Base-by-base conservation (phyloP, 37 sponge, comb jelly and placozoan species). In the Beroe ovata region DNA sequence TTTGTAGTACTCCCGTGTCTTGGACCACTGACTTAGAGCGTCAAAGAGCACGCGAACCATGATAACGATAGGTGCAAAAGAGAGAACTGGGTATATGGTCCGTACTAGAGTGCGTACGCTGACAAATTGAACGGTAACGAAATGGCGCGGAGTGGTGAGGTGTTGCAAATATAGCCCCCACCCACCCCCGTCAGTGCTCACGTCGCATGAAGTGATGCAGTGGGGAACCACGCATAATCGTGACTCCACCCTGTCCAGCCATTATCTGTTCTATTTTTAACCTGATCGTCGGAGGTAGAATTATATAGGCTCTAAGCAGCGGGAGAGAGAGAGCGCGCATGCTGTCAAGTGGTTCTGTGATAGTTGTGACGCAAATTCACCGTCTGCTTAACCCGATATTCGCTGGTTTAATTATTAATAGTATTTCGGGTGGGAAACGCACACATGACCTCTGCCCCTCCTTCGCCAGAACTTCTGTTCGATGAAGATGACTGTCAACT, bases 1-100 rank as follows among this genome's bases (percentile, higher is more conserved):
- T 37, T 66, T 66, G 36, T 66, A 66, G 69, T 66, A 66, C 35
- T 66, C 69, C 4, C 69, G 33, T 2, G 69, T 66, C 36, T 30
- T 26, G 69, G 69, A 29, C 69, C 69, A 66, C 36, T 66, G 36
- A 30, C 69, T 66, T 18, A 66, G 69, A 1, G 69, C 69, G 16
- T 66, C 69, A 34, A 66, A 29, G 36, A 66, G 16, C 2, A 66
- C 30, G 34, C 69, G 69, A 30, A 66, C 69, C 69, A 66, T 66
- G 69, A 16, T 66, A n/a, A n/a, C n/a, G n/a, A n/a, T n/a, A n/a
- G n/a, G n/a, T n/a, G n/a, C n/a, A n/a, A n/a, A n/a, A n/a, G n/a
- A n/a, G n/a, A n/a, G n/a, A n/a, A n/a, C n/a, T n/a, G n/a, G n/a
- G n/a, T n/a, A n/a, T n/a, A n/a, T n/a, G n/a, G n/a, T n/a, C n/a